Conservation (phyloP, 2,888 invertebrate genomes). For the Neocrepidodera transversa region DNA sequence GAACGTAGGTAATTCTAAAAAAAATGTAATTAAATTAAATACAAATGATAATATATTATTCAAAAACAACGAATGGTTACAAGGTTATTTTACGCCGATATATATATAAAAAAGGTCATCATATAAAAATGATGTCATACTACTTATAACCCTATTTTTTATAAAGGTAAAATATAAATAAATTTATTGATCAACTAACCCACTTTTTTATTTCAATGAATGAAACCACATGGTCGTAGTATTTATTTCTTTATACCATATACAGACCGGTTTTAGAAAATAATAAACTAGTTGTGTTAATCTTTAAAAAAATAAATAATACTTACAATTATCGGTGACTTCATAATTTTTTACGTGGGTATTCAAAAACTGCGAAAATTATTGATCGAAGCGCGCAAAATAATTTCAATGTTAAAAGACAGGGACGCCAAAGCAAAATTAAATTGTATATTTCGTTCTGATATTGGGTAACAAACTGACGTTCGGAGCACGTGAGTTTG, state of each 20-base stretch:
- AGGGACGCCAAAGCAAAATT: slow-evolving; percentile 6
- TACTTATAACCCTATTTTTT: too few relatives aligned
- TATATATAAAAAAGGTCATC: slow-evolving; percentile 30
- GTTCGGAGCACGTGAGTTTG: slow-evolving; percentile 36
- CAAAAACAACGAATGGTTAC: slow-evolving; percentile 24
- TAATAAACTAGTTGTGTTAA: too few relatives aligned
- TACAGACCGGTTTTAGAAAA: slow-evolving; percentile 10
- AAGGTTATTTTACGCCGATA: slow-evolving; percentile 25
- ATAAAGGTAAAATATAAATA: too few relatives aligned
- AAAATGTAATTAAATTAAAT: not conserved
- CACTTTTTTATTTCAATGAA: slow-evolving; percentile 20
- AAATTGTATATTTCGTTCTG: not conserved
- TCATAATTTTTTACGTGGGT: slow-evolving; percentile 3
- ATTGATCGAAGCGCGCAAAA: slow-evolving; percentile 3
- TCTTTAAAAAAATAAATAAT: too few relatives aligned
- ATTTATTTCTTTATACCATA: not conserved
- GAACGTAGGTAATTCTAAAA: too few relatives aligned
- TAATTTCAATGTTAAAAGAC: slow-evolving; percentile 12
- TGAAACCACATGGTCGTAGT: slow-evolving; percentile 8
- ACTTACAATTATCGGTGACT: slow-evolving; percentile 7
- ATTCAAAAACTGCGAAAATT: not conserved
- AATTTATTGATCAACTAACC: slow-evolving; percentile 14
- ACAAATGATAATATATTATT: not conserved
- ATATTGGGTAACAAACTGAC: slow-evolving; percentile 35
- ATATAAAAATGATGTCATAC: slow-evolving; percentile 31